Conservation (phyloP, 2,797 vertebrate species). For the Huso huso region DNA sequence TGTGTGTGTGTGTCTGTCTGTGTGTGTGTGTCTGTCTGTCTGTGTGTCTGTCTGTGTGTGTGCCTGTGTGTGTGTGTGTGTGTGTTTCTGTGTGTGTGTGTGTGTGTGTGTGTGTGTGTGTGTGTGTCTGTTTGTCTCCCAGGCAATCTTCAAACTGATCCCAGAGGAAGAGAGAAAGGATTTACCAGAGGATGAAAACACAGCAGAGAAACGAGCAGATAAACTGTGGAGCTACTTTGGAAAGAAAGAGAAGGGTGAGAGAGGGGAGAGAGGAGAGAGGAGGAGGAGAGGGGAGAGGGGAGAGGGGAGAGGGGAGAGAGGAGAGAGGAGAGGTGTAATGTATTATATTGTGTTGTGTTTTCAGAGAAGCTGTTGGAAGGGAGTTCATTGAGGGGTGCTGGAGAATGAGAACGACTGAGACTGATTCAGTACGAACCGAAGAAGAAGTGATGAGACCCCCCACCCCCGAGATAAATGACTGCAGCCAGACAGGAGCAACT, state of each 20-base stretch:
- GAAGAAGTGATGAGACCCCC: constrained; percentile 27
- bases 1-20: constrained; percentile 37
- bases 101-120: not conserved
- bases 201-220: constrained; percentile 77
- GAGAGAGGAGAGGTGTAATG: constrained; percentile 21
- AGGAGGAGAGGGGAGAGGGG: not conserved
- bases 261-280: not conserved
- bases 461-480: constrained; percentile 9
- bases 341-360: constrained; percentile 14
- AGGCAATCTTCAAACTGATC: constrained; percentile 92
- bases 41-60: constrained; percentile 10
- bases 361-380: constrained; percentile 62
- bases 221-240: constrained; percentile 83
- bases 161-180: constrained; percentile 63
- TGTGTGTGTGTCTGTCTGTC: constrained; percentile 34
- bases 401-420: constrained; percentile 62
- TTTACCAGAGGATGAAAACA: constrained; percentile 77
- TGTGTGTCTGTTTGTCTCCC: constrained; percentile 6
- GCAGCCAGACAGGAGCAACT: constrained; percentile 10
- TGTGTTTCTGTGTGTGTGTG: no score
- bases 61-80: no score
- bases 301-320: not conserved
- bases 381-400: constrained; percentile 64
- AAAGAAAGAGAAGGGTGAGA: constrained; percentile 76
- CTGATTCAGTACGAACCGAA: constrained; percentile 61